Evolutionary conservation across 2,888 invertebrate genomes (phyloP).

Genomic region (Xestia ashworthii): DNA sequence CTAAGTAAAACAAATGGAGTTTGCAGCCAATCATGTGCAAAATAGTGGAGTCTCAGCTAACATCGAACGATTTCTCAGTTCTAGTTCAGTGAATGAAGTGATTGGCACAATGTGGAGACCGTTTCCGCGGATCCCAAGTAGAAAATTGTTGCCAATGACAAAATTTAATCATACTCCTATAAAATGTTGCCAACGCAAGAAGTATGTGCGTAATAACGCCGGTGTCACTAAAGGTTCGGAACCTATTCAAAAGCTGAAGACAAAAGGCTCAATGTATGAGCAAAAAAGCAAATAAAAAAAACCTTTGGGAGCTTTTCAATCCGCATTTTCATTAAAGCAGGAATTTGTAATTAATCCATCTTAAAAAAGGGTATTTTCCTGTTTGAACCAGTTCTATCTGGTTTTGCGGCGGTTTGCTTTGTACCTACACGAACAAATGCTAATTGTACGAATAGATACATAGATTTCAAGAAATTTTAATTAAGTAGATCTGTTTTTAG

Average conservation of each 20-base stretch:
- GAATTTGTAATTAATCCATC: slow-evolving; percentile 74
- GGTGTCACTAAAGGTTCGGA: slow-evolving; percentile 54
- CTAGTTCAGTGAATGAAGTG: slow-evolving; percentile 32
- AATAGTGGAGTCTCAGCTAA: slow-evolving; percentile 29
- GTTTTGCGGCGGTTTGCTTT: slow-evolving; percentile 51
- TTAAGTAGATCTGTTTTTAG: slow-evolving; percentile 6
- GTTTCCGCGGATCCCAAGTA: not conserved
- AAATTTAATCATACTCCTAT: slow-evolving; percentile 33
- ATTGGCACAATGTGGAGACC: slow-evolving; percentile 14
- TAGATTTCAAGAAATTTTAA: slow-evolving; percentile 19
- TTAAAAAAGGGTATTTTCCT: slow-evolving; percentile 67
- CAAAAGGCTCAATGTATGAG: slow-evolving; percentile 68
- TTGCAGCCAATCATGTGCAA: slow-evolving; percentile 38
- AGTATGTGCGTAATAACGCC: slow-evolving; percentile 63
- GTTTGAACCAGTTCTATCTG: slow-evolving; percentile 61
- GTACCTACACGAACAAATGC: slow-evolving; percentile 32
- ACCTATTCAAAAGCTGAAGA: slow-evolving; percentile 60
- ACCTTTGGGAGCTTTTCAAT: slow-evolving; percentile 66
- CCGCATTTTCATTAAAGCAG: slow-evolving; percentile 65
- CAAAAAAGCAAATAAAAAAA: slow-evolving; percentile 73
- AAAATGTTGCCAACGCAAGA: slow-evolving; percentile 54
- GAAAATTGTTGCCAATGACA: slow-evolving; percentile 36
- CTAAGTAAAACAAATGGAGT: slow-evolving; percentile 46
- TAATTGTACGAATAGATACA: slow-evolving; percentile 19
- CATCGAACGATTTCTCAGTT: slow-evolving; percentile 45